Base-by-base conservation (phyloP, 1,140 invertebrate genomes). In the Centruroides sculpturatus region DNA sequence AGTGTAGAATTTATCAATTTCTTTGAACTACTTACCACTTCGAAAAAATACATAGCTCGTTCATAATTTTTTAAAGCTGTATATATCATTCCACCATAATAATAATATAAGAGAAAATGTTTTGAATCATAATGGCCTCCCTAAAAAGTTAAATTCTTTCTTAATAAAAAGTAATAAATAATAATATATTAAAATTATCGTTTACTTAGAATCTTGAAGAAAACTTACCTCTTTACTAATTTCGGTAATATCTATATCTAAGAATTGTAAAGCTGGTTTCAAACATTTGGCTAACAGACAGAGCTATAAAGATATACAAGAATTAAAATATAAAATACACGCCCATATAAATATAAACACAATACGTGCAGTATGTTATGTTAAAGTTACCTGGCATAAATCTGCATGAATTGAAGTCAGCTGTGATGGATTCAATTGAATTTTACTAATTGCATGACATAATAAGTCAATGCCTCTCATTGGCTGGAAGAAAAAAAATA, bases 21-120 rank as follows among this genome's bases (percentile, higher is more conserved):
- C 23, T 23, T 23, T 23, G 23, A 23, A 34, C 5, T 49, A 65
- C 64, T 59, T 60, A 65, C 64, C 53, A 94, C 89, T 83, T 97
- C 92, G 76, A 92, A 94, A 72, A 92, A 95, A 73, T 93, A 96
- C 49, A 96, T 76, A 35, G 93, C 90, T 70, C 89, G 80, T 59
- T 92, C 87, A 71, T 87, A 94, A 70, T 95, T 90, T 71, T 95
- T 95, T 55, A 96, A 73, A 23, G 87, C 88, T 57, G 90, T 83
- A 70, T 94, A 96, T 66, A 96, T 93, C 87, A 97, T 93, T 56
- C 93, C 94, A 55, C 92, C 93, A 75, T 98, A 98, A 74, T 98
- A 98, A 72, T 91, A 97, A 73, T 94, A 98, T 0, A 92, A 77
- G 49, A 98, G 77, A 72, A 95, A 95, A 74, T 92, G 85, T 78